phyloP scores from a whole-genome alignment of 2,888 invertebrate species.

The Apamea sordens region DNA sequence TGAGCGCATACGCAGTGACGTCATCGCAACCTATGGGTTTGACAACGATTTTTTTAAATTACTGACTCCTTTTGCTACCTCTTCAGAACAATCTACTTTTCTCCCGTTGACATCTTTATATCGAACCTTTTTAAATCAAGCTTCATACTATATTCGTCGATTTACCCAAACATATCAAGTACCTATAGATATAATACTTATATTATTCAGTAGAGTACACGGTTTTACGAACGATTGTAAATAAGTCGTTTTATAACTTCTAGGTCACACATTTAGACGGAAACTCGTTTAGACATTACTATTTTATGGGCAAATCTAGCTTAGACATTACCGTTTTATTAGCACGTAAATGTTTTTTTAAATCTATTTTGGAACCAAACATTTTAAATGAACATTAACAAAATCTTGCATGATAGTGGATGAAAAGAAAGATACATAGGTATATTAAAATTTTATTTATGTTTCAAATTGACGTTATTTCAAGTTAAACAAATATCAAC shows the following conservation, averaged over 20 bases:
- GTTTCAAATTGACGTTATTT: no score
- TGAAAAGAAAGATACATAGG: neutral
- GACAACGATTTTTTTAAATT: neutral
- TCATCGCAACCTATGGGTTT: neutral
- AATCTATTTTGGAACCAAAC: no score
- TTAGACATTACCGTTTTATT: neutral
- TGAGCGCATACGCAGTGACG: neutral
- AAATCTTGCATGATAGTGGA: neutral
- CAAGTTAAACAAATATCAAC: no score
- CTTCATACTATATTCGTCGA: conserved; percentile 23
- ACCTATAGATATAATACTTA: conserved; percentile 35
- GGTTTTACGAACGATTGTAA: conserved; percentile 20
- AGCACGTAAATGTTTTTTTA: neutral
- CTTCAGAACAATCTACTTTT: neutral
- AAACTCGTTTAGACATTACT: neutral
- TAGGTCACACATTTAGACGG: conserved; percentile 43
- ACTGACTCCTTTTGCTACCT: neutral
- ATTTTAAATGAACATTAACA: neutral
- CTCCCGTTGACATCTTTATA: neutral
- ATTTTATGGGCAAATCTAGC: neutral
- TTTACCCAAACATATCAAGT: conserved; percentile 57
- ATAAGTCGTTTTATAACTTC: conserved; percentile 26
- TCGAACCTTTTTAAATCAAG: conserved; percentile 1
- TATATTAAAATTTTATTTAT: no score
- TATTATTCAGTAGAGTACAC: conserved; percentile 29